These are phyloP conservation scores for Pygmarrhopalites habei DNA, from an alignment of 1,140 invertebrate genomes.

Conservation along the genomic window DNA sequence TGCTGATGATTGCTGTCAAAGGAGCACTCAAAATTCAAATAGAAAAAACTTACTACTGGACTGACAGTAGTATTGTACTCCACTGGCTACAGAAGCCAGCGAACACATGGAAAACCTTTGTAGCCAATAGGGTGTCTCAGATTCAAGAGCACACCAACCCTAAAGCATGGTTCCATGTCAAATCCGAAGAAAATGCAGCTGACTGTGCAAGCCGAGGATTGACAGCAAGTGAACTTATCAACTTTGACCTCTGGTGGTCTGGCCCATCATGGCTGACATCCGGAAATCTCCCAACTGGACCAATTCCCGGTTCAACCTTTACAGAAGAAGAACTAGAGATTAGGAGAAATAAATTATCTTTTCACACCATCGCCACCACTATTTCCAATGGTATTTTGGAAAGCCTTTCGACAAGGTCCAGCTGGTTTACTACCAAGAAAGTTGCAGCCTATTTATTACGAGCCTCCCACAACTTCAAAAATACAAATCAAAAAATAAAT, in stretches of 20 bases:
- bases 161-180: slow-evolving; percentile 1
- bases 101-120: slow-evolving; percentile 42
- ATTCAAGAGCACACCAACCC: slow-evolving; percentile 35
- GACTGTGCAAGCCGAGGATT: slow-evolving; percentile 11
- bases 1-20: slow-evolving; percentile 11
- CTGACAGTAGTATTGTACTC: slow-evolving; percentile 44
- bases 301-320: background rate
- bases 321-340: background rate
- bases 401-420: background rate
- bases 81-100: slow-evolving; percentile 42
- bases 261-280: slow-evolving; percentile 1
- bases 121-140: slow-evolving; percentile 43
- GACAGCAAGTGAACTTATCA: background rate
- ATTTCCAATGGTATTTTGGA: background rate
- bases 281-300: background rate
- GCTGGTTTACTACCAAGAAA: background rate
- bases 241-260: slow-evolving; percentile 8
- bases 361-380: background rate
- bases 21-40: background rate
- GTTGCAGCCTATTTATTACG: background rate
- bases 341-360: background rate
- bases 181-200: background rate
- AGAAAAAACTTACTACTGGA: slow-evolving; percentile 13
- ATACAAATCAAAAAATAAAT: background rate
- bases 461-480: background rate